A percentile compares a stretch with the other conserved stretches of the same genome.
Conservation (phyloP, 2,888 invertebrate genomes). For the Hydrotaea diabolus region DNA sequence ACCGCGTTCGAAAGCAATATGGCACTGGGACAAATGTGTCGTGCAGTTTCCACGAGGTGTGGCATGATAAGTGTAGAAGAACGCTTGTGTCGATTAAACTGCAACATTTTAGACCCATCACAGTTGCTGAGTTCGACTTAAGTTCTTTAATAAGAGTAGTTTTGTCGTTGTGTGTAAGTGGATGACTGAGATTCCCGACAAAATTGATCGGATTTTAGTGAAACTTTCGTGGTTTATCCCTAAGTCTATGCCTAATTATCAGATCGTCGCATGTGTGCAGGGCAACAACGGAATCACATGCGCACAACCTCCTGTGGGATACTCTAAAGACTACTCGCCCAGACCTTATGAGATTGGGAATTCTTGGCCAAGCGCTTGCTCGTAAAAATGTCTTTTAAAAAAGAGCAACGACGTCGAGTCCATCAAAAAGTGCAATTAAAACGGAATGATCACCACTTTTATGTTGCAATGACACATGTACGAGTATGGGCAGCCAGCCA, state of each 20-base stretch:
- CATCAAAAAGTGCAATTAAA: constrained; percentile 79
- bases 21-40: background rate
- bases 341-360: background rate
- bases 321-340: background rate
- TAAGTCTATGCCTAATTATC: too few species aligned
- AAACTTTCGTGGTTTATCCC: too few species aligned
- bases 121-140: too few species aligned
- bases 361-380: constrained; percentile 70
- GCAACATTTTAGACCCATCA: too few species aligned
- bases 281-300: too few species aligned
- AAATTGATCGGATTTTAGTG: too few species aligned
- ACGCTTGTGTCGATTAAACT: too few species aligned
- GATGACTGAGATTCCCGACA: too few species aligned
- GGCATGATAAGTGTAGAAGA: background rate
- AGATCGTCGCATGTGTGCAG: too few species aligned
- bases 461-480: constrained; percentile 78
- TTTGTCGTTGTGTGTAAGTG: too few species aligned
- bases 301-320: too few species aligned
- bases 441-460: constrained; percentile 75
- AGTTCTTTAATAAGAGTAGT: too few species aligned
- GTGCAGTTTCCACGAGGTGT: background rate
- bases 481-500: constrained; percentile 70
- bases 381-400: constrained; percentile 73
- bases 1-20: background rate
- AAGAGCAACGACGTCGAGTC: constrained; percentile 70